These are phyloP conservation scores for Plodia interpunctella DNA, from an alignment of 1,140 invertebrate species.

Conservation along the genomic window DNA sequence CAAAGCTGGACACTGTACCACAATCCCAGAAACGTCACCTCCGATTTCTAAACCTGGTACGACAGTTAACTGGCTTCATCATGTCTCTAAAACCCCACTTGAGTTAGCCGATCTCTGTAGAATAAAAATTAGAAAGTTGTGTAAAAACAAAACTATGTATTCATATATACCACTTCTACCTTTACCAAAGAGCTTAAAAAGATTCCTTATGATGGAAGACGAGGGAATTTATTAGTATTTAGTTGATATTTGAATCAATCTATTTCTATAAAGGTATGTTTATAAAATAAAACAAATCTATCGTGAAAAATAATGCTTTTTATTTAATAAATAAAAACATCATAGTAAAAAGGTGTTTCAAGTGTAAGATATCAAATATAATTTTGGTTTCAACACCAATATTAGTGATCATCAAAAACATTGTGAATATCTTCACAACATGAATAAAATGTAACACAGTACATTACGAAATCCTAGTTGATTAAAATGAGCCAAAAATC, in stretches of 20 bases:
- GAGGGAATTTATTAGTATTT: constrained; percentile 31
- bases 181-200: constrained; percentile 61
- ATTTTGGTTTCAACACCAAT: constrained; percentile 2
- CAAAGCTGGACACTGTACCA: constrained; percentile 60
- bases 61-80: constrained; percentile 41
- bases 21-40: constrained; percentile 23
- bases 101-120: constrained; percentile 53
- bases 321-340: constrained; percentile 42
- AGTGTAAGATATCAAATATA: constrained; percentile 47
- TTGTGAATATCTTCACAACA: background rate
- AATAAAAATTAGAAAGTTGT: constrained; percentile 46
- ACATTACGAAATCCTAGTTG: background rate
- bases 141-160: constrained; percentile 38
- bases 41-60: constrained; percentile 27
- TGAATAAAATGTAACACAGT: background rate
- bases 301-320: constrained; percentile 18
- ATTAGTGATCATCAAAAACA: constrained; percentile 3
- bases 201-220: constrained; percentile 68
- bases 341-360: constrained; percentile 51
- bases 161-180: constrained; percentile 46
- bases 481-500: background rate
- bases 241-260: background rate
- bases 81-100: constrained; percentile 43
- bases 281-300: constrained; percentile 10
- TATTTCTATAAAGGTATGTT: background rate